Evolutionary conservation across 1,140 invertebrate species (phyloP).

Genomic region (Megathymus violae): DNA sequence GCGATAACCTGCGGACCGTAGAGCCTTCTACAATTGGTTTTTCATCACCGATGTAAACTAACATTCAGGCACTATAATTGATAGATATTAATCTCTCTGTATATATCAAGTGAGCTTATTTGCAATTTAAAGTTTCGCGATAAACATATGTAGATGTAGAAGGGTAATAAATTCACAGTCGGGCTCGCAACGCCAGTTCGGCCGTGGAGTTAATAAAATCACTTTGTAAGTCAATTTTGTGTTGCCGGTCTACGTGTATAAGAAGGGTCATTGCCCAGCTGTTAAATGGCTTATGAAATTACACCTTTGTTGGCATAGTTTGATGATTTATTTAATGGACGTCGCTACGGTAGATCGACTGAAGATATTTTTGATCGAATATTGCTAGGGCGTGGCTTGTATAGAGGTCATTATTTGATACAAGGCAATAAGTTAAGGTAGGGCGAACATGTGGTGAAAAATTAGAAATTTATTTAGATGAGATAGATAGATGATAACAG

Average conservation of each 20-base stretch:
- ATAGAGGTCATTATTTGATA: background rate
- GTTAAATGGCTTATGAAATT: conserved; percentile 41
- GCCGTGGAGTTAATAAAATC: conserved; percentile 58
- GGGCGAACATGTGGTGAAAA: too few relatives aligned
- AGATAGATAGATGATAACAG: too few relatives aligned
- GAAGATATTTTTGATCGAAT: conserved; percentile 22
- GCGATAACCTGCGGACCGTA: background rate
- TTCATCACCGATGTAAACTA: conserved; percentile 18
- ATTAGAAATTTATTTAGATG: too few relatives aligned
- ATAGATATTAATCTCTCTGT: conserved; percentile 33
- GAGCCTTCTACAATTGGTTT: background rate
- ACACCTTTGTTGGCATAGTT: conserved; percentile 34
- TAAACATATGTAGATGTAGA: conserved; percentile 74
- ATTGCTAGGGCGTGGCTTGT: conserved; percentile 18
- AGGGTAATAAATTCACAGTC: conserved; percentile 64
- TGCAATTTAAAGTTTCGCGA: conserved; percentile 75
- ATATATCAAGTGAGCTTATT: conserved; percentile 57
- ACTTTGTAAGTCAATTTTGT: conserved; percentile 57
- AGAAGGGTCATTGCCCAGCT: conserved; percentile 32
- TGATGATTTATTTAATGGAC: conserved; percentile 31
- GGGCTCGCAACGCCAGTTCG: conserved; percentile 38
- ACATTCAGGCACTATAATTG: conserved; percentile 27
- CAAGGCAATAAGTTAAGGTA: background rate
- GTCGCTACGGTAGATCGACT: conserved; percentile 21
- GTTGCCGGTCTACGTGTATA: conserved; percentile 35